Base-by-base conservation (phyloP, 2,888 invertebrate genomes). In the Boloria selene region DNA sequence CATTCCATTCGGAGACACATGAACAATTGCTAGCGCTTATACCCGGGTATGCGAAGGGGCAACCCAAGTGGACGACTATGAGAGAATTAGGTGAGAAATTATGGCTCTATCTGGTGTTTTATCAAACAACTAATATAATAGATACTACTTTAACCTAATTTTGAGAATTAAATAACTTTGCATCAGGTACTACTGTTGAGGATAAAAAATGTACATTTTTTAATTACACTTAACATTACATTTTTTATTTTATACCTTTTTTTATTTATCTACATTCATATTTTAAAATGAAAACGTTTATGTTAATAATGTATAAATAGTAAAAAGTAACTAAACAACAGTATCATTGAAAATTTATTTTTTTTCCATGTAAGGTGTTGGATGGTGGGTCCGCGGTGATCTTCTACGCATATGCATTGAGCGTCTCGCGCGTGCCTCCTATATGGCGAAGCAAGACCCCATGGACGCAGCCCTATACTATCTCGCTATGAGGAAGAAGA, bases 401-500 rank as follows among this genome's bases (percentile, higher is more conserved):
- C 92, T 97, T 0, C 92, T 99, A 31, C 95, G 95, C 63, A 94
- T 94, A 14, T 96, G 97, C 80, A 95, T 99, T 14, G 99, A 99
- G 83, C 97, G 97, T 80, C 93, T 99, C 38, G 99, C 99, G 0
- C 98, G 99, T 82, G 95, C 97, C 1, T 95, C 99, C 0, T 99
- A 98, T 87, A 97, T 98, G 88, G 90, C 93, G 4, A 96, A 97
- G 63, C 97, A 98, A 81, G 98, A 99, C 81, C 99, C 99, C 0
- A 94, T 99, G 89, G 99, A 99, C 82, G 98, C 99, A 0, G 98
- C 99, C 0, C 93, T 99, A 2, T 99, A 97, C 84, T 99, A 99
- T 86, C 93, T 99, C 72, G 99, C 99, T 1, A 97, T 99, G 98
- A 98, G 96, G 87, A 99, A 99, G 93, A 98, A 99, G 80, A 98